phyloP scores from a whole-genome alignment of 1,140 invertebrate species.

The Rhyzopertha dominica region DNA sequence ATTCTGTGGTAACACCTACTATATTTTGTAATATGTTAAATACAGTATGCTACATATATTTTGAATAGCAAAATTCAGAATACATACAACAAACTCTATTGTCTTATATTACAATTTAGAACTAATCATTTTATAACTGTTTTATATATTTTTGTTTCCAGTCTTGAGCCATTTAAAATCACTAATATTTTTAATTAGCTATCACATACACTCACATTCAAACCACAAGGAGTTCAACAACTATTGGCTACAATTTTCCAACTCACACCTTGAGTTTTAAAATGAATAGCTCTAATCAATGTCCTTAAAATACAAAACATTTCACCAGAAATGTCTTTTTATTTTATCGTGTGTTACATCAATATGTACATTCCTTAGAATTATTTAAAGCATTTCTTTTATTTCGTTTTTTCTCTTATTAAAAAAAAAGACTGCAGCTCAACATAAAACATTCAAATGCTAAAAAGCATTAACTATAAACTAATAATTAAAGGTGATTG shows the following conservation, averaged over 20 bases:
- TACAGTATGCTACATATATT: slow-evolving; percentile 19
- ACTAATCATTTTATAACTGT: slow-evolving; percentile 2
- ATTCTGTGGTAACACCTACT: slow-evolving; percentile 14
- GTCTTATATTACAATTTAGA: slow-evolving; percentile 3
- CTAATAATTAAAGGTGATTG: too few relatives aligned
- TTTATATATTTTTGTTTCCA: too few relatives aligned
- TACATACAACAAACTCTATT: slow-evolving; percentile 18
- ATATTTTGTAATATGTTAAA: slow-evolving; percentile 16
- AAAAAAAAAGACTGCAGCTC: slow-evolving; percentile 14
- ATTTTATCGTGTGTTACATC: too few relatives aligned
- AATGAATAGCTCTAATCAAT: slow-evolving; percentile 11
- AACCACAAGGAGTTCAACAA: too few relatives aligned
- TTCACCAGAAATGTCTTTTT: too few relatives aligned
- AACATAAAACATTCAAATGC: slow-evolving; percentile 7
- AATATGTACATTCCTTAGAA: slow-evolving; percentile 30
- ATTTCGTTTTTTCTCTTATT: slow-evolving; percentile 19
- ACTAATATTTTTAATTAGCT: too few relatives aligned
- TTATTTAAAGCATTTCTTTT: slow-evolving; percentile 32
- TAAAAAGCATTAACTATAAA: slow-evolving; percentile 8
- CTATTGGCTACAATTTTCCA: too few relatives aligned
- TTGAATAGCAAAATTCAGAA: slow-evolving; percentile 12
- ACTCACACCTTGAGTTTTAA: slow-evolving; percentile 21
- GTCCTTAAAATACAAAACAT: not conserved
- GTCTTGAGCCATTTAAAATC: too few relatives aligned
- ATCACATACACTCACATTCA: too few relatives aligned